Evolutionary conservation across 2,888 invertebrate species (phyloP).

Genomic region (Aphidius colemani): DNA sequence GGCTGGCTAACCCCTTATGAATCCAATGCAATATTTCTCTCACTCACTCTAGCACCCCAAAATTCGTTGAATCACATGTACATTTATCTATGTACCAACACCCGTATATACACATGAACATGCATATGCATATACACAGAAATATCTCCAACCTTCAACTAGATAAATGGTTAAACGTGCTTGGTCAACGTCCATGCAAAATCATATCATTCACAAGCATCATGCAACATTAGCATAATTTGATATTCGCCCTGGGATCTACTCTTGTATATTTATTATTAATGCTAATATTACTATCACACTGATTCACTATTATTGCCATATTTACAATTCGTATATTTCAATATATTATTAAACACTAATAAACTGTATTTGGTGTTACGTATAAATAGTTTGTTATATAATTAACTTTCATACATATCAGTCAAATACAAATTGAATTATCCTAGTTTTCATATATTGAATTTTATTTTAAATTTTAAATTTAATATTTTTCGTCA

Average conservation of each 20-base stretch:
- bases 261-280: conserved; percentile 44
- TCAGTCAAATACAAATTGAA: too few relatives aligned
- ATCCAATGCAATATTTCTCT: conserved; percentile 11
- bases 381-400: too few relatives aligned
- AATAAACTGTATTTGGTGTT: too few relatives aligned
- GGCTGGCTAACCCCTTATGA: conserved; percentile 10
- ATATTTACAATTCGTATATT: too few relatives aligned
- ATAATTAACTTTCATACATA: too few relatives aligned
- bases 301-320: neutral
- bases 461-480: too few relatives aligned
- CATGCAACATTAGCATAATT: conserved; percentile 49
- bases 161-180: conserved; percentile 40
- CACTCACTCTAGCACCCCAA: conserved; percentile 1
- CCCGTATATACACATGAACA: neutral
- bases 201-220: conserved; percentile 45
- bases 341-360: too few relatives aligned
- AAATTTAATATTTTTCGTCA: too few relatives aligned
- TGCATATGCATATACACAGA: neutral
- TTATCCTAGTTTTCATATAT: too few relatives aligned
- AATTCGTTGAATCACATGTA: conserved; percentile 16
- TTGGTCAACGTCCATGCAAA: conserved; percentile 39
- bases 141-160: conserved; percentile 17
- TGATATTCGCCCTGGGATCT: conserved; percentile 41
- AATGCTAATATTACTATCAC: conserved; percentile 32
- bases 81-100: neutral